These are phyloP conservation scores for Falco novaeseelandiae DNA, from an alignment of 2,797 vertebrate genomes.

Conservation along the genomic window DNA sequence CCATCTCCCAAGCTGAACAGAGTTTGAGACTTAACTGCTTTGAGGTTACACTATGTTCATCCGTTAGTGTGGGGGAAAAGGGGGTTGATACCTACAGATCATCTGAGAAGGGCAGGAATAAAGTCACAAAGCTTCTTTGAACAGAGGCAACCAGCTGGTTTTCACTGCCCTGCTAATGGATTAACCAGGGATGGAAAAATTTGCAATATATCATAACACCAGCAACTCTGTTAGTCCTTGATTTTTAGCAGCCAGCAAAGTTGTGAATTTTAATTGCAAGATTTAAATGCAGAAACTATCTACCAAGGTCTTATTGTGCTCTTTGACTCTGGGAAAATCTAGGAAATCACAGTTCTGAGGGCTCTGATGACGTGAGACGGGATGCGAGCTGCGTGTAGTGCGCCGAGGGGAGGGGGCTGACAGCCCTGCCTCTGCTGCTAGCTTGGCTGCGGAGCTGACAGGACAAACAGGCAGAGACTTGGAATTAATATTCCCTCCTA, in stretches of 20 bases:
- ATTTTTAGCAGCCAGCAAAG: not conserved
- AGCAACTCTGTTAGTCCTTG: not conserved
- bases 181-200: not conserved
- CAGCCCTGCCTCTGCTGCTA: not conserved
- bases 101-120: not conserved
- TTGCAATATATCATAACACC: not conserved
- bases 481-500: not conserved
- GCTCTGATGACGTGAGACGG: not conserved
- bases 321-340: not conserved
- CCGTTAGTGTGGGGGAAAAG: not conserved
- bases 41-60: not conserved
- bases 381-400: accelerated
- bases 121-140: not conserved
- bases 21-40: not conserved
- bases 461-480: not conserved
- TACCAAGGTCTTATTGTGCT: not conserved
- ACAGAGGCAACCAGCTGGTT: not conserved
- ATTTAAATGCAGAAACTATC: not conserved
- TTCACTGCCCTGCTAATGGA: not conserved
- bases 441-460: not conserved
- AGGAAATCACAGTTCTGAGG: not conserved
- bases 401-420: not conserved
- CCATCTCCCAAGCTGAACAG: not conserved
- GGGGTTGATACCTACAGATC: not conserved
- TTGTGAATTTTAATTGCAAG: not conserved